Conservation (phyloP, 1,140 invertebrate species). For the Drosophila erecta region DNA sequence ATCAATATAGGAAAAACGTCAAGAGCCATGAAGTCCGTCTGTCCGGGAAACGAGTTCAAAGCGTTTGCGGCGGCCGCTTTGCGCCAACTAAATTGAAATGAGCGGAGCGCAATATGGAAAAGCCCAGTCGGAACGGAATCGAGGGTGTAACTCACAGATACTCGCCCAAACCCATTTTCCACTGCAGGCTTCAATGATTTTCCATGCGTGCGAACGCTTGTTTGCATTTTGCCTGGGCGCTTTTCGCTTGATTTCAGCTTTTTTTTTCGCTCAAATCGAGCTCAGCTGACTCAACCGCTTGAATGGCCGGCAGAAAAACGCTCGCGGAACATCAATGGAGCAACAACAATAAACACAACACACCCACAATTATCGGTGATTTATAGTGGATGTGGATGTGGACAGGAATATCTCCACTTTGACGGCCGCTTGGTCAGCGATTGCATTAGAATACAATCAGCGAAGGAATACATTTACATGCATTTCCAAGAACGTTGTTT, state of each 20-base stretch:
- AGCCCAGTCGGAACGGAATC: conserved; percentile 32
- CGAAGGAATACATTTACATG: conserved; percentile 1
- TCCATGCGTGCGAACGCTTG: conserved; percentile 75
- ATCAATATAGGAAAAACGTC: conserved; percentile 63
- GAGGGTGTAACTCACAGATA: conserved; percentile 61
- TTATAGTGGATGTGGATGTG: conserved; percentile 2
- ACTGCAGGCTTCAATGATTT: conserved; percentile 78
- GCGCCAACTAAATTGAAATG: conserved; percentile 80
- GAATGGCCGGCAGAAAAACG: conserved; percentile 52
- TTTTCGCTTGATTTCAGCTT: background rate
- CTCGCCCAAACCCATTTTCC: conserved; percentile 32
- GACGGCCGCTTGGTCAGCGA: conserved; percentile 7
- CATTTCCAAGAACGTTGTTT: background rate
- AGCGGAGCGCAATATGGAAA: conserved; percentile 67
- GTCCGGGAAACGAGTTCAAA: conserved; percentile 80
- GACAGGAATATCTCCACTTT: conserved; percentile 15
- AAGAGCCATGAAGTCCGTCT: conserved; percentile 41
- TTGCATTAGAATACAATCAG: conserved; percentile 15
- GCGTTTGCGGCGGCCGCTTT: conserved; percentile 75
- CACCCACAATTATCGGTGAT: conserved; percentile 59
- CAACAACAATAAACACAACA: conserved; percentile 51
- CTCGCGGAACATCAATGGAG: conserved; percentile 47
- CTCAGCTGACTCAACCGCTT: conserved; percentile 44
- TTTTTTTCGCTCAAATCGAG: background rate
- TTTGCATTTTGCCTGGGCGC: conserved; percentile 29